These are phyloP conservation scores for Drosophila paranaensis DNA, from an alignment of 2,888 invertebrate genomes.

Conservation along the genomic window DNA sequence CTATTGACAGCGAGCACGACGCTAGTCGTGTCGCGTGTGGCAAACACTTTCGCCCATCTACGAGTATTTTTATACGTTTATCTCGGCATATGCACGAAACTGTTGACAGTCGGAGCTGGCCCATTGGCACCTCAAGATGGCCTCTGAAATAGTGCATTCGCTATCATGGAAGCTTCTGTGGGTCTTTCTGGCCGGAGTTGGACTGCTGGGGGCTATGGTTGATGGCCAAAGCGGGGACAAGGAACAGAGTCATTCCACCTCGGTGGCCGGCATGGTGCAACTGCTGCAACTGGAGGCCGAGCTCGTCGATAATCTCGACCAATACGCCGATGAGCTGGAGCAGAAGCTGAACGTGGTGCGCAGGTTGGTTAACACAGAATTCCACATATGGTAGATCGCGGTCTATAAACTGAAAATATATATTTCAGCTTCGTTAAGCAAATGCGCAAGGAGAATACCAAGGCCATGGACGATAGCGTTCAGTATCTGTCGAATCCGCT, in stretches of 20 bases:
- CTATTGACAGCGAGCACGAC: constrained; percentile 14
- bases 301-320: constrained; percentile 71
- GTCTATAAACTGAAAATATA: background rate
- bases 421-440: constrained; percentile 56
- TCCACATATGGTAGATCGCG: background rate
- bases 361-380: constrained; percentile 37
- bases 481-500: constrained; percentile 79
- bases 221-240: constrained; percentile 25
- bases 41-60: constrained; percentile 16
- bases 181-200: background rate
- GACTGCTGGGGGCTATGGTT: constrained; percentile 1
- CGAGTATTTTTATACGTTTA: constrained; percentile 48
- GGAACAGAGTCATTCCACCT: constrained; percentile 74
- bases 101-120: constrained; percentile 47
- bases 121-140: constrained; percentile 50
- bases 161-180: constrained; percentile 12
- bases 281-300: constrained; percentile 66
- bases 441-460: constrained; percentile 64
- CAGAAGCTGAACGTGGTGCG: constrained; percentile 66
- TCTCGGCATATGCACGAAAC: constrained; percentile 37
- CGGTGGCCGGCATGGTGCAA: constrained; percentile 78
- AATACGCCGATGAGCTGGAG: constrained; percentile 70
- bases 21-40: background rate
- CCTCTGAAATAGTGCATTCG: constrained; percentile 19
- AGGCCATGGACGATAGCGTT: constrained; percentile 52